Percentiles rank a stretch among this genome's conserved stretches.
These are phyloP conservation scores for Drosophila melanica DNA, from an alignment of 1,140 invertebrate species.

Conservation along the genomic window DNA sequence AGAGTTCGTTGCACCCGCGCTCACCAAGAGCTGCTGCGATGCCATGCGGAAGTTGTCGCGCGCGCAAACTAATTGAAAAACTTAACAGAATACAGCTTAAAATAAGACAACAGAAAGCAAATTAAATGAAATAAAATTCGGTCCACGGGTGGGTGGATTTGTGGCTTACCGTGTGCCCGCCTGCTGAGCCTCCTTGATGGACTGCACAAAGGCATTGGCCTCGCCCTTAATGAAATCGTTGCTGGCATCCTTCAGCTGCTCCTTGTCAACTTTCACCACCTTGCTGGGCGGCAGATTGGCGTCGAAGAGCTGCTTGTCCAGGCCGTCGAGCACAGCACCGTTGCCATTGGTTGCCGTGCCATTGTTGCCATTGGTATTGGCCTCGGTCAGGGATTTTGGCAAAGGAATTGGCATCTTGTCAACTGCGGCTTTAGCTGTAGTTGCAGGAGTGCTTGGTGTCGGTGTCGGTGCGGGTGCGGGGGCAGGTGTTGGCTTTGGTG, in stretches of 20 bases:
- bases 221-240: constrained; percentile 74
- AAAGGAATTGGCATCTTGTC: constrained; percentile 73
- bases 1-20: constrained; percentile 61
- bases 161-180: constrained; percentile 65
- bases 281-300: constrained; percentile 43
- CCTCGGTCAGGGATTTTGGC: constrained; percentile 63
- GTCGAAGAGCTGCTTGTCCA: constrained; percentile 60
- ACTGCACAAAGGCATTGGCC: constrained; percentile 66
- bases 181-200: constrained; percentile 70
- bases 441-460: constrained; percentile 29
- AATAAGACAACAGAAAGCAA: constrained; percentile 32
- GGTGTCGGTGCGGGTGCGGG: constrained; percentile 15
- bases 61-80: constrained; percentile 50
- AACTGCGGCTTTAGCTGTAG: constrained; percentile 43
- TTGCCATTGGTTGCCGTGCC: constrained; percentile 47
- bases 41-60: constrained; percentile 57
- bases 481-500: constrained; percentile 32
- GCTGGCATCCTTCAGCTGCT: constrained; percentile 74
- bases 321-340: constrained; percentile 7
- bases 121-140: constrained; percentile 27
- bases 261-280: constrained; percentile 36
- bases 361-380: constrained; percentile 61
- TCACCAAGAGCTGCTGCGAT: constrained; percentile 7
- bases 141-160: constrained; percentile 1
- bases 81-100: constrained; percentile 36